These are phyloP conservation scores for Plutella xylostella DNA, from an alignment of 2,888 invertebrate genomes.

Conservation along the genomic window DNA sequence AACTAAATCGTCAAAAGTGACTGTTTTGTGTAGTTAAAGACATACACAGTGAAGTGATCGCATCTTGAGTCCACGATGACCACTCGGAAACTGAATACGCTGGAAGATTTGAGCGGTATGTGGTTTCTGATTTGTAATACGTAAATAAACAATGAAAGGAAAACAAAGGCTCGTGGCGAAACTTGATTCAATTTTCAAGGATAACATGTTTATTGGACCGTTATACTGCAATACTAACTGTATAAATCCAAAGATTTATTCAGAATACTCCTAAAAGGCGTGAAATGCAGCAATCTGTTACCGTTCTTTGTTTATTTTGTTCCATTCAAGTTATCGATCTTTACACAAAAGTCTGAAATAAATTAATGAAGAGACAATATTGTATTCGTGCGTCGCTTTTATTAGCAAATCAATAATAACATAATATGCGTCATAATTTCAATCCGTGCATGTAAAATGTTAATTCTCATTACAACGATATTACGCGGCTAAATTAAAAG, in stretches of 20 bases:
- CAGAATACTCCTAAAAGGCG: neutral
- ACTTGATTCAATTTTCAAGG: slow-evolving; percentile 24
- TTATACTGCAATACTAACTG: slow-evolving; percentile 3
- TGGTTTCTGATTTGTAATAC: slow-evolving; percentile 13
- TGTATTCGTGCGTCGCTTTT: neutral
- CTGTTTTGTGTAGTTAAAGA: slow-evolving; percentile 1
- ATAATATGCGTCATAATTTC: slow-evolving; percentile 27
- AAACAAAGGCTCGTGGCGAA: slow-evolving; percentile 28
- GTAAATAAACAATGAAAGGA: slow-evolving; percentile 1
- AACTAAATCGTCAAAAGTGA: neutral
- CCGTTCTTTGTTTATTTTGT: neutral
- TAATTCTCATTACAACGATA: slow-evolving; percentile 26
- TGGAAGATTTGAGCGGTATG: slow-evolving; percentile 64
- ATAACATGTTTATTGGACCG: slow-evolving; percentile 8
- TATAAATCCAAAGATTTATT: neutral
- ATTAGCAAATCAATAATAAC: neutral
- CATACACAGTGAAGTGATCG: slow-evolving; percentile 15
- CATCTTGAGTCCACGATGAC: slow-evolving; percentile 46
- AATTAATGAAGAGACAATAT: neutral
- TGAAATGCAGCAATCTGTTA: neutral
- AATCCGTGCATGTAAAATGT: slow-evolving; percentile 12
- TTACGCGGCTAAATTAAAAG: slow-evolving; percentile 9
- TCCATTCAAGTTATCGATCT: neutral
- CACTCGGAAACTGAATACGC: slow-evolving; percentile 55
- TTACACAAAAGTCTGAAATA: neutral